Percentiles rank a stretch among this genome's conserved stretches.
Conservation (phyloP, 2,888 invertebrate genomes). For the Rhimphoctona megacephalus region DNA sequence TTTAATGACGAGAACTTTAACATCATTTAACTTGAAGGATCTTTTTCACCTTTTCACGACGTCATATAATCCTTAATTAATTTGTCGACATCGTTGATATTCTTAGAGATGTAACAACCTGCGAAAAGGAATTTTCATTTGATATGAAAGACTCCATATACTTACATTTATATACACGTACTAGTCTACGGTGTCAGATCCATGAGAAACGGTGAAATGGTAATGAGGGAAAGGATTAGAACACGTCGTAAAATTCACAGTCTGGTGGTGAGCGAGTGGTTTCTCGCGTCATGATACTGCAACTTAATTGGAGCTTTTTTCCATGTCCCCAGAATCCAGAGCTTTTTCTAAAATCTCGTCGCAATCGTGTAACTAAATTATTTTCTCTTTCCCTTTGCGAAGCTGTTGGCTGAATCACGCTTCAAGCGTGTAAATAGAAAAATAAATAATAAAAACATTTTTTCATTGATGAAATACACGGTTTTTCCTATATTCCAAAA, state of each 20-base stretch:
- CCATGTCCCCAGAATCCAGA: slow-evolving; percentile 3
- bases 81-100: neutral
- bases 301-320: slow-evolving; percentile 71
- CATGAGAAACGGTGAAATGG: slow-evolving; percentile 48
- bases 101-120: neutral
- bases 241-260: slow-evolving; percentile 58
- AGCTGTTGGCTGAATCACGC: slow-evolving; percentile 10
- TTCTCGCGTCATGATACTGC: slow-evolving; percentile 70
- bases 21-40: neutral
- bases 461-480: neutral
- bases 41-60: neutral
- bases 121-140: neutral
- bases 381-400: neutral
- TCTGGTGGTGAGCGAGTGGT: slow-evolving; percentile 64
- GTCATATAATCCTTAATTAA: neutral
- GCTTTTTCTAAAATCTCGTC: slow-evolving; percentile 56
- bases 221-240: slow-evolving; percentile 61
- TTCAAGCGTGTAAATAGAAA: neutral
- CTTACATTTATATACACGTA: slow-evolving; percentile 18
- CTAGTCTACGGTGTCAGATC: slow-evolving; percentile 20
- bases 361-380: slow-evolving; percentile 17
- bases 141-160: slow-evolving; percentile 18
- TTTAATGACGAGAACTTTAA: neutral
- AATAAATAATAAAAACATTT: neutral
- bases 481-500: neutral